Evolutionary conservation across 1,140 invertebrate genomes (phyloP).

Genomic region (Campoletis sonorensis): DNA sequence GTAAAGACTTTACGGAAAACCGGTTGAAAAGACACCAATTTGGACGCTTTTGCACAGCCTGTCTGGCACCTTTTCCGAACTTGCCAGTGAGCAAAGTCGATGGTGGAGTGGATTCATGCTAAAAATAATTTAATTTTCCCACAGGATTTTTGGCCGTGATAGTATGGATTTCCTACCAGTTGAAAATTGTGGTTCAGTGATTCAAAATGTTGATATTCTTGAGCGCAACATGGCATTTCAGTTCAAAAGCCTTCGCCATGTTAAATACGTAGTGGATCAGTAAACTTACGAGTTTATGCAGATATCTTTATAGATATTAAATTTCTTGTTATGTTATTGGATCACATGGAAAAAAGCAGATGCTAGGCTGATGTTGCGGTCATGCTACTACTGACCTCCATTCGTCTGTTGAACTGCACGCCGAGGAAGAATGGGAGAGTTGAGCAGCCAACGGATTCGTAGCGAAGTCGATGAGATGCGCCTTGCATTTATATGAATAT

Average conservation of each 20-base stretch:
- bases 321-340: neutral
- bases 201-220: neutral
- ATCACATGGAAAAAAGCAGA: slow-evolving; percentile 11
- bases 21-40: too few species aligned
- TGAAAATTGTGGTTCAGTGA: neutral
- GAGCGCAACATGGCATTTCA: neutral
- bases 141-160: neutral
- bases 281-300: neutral
- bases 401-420: neutral
- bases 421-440: neutral
- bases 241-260: neutral
- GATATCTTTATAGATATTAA: neutral
- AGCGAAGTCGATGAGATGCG: neutral
- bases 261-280: too few species aligned
- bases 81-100: too few species aligned
- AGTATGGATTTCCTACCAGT: neutral
- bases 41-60: too few species aligned
- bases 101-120: too few species aligned
- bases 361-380: neutral
- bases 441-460: neutral
- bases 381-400: neutral
- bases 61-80: too few species aligned
- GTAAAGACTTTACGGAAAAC: too few species aligned
- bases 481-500: slow-evolving; percentile 2
- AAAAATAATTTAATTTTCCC: too few species aligned